A percentile compares a stretch with the other conserved stretches of the same genome.
phyloP scores from a whole-genome alignment of 2,113 vertebrate genomes.

The Alectura lathami region DNA sequence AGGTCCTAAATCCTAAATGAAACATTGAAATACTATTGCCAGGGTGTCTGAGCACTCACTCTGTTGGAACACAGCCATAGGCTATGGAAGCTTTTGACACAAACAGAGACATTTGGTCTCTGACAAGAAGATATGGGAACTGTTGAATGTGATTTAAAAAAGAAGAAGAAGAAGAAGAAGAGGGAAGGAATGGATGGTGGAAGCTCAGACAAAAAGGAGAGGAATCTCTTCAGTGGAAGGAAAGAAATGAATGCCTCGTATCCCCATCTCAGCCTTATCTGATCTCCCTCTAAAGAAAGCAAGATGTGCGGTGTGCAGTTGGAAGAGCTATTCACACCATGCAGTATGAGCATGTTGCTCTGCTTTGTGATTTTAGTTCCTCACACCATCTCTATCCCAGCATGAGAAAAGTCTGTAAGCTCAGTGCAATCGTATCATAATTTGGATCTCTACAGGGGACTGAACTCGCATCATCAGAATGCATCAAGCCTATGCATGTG shows the following conservation, averaged over 20 bases:
- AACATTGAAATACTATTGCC: not conserved
- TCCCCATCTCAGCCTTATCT: not conserved
- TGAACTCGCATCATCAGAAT: conserved; percentile 33
- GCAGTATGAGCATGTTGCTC: not conserved
- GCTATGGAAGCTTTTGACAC: not conserved
- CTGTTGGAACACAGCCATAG: not conserved
- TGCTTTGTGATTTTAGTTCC: conserved; percentile 19
- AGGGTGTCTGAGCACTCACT: not conserved
- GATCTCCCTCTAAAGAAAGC: not conserved
- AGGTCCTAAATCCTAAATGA: not conserved
- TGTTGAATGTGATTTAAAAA: not conserved
- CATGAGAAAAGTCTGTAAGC: conserved; percentile 63
- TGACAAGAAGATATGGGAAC: not conserved
- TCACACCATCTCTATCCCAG: conserved; percentile 69
- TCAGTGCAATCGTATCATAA: conserved; percentile 61
- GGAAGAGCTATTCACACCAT: conserved; percentile 30
- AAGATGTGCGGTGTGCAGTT: not conserved
- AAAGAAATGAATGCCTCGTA: not conserved
- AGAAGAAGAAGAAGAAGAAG: not conserved
- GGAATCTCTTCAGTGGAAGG: not conserved
- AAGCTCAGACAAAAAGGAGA: not conserved
- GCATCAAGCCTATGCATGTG: conserved; percentile 44
- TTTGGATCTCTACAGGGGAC: conserved; percentile 76
- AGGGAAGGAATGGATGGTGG: not conserved
- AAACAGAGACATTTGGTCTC: not conserved